These are phyloP conservation scores for Pseudomyrmex pallidus DNA, from an alignment of 1,140 invertebrate species.

Conservation along the genomic window DNA sequence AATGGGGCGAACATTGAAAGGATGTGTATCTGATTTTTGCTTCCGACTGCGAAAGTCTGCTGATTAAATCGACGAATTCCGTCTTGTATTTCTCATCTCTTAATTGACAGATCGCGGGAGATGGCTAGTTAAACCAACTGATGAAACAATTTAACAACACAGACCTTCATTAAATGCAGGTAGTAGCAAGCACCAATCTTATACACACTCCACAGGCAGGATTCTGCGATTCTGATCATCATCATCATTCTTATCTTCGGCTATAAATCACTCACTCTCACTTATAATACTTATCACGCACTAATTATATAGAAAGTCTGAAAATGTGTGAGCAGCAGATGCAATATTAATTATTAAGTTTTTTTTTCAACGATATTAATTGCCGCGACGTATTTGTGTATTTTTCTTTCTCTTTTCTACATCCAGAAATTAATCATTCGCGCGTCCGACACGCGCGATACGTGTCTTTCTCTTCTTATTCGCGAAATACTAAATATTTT, in stretches of 20 bases:
- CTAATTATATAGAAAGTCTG: constrained; percentile 61
- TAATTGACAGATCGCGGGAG: constrained; percentile 60
- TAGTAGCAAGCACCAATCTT: constrained; percentile 13
- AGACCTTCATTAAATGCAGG: neutral
- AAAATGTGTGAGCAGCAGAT: constrained; percentile 34
- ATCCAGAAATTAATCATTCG: constrained; percentile 16
- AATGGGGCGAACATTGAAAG: constrained; percentile 5
- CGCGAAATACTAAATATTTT: too few species aligned
- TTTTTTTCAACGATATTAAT: constrained; percentile 46
- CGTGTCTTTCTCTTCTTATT: too few species aligned
- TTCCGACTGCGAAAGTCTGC: neutral
- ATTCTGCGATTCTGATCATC: constrained; percentile 53
- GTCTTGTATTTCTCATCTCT: constrained; percentile 57
- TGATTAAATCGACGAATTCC: neutral
- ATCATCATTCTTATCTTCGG: constrained; percentile 48
- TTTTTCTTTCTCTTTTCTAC: neutral
- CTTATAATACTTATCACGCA: constrained; percentile 1
- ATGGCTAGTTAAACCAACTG: constrained; percentile 56
- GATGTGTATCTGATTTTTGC: constrained; percentile 41
- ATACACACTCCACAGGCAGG: constrained; percentile 20
- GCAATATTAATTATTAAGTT: constrained; percentile 42
- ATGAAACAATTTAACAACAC: neutral
- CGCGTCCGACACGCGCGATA: neutral
- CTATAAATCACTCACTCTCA: constrained; percentile 60
- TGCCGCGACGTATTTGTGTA: neutral